A percentile compares a stretch with the other conserved stretches of the same genome.
Evolutionary conservation across 2,888 invertebrate genomes (phyloP).

Genomic region (Lymantria monacha): DNA sequence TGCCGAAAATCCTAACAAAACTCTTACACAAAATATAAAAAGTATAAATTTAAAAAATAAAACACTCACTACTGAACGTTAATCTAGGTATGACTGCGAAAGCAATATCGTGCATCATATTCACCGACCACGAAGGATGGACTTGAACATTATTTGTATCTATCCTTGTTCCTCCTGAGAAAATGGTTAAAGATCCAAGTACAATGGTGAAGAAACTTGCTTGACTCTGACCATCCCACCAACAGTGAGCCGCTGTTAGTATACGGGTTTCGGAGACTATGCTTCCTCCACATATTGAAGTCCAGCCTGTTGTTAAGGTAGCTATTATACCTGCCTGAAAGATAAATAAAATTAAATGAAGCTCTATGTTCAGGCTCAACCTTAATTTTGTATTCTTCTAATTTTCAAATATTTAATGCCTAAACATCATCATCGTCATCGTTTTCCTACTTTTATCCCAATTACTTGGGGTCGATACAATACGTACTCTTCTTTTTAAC

Average conservation of each 20-base stretch:
- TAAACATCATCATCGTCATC: too few relatives aligned
- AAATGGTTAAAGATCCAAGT: conserved; percentile 62
- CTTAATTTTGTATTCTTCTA: too few relatives aligned
- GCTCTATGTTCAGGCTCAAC: too few relatives aligned
- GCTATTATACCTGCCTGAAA: conserved; percentile 61
- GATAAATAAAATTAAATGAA: neutral
- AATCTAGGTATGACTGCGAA: conserved; percentile 51
- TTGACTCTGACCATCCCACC: conserved; percentile 64
- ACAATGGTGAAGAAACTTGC: conserved; percentile 59
- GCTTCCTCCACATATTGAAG: conserved; percentile 67
- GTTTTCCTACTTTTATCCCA: too few relatives aligned
- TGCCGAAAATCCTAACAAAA: too few relatives aligned
- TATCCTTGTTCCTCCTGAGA: conserved; percentile 63
- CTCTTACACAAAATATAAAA: too few relatives aligned
- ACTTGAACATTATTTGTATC: conserved; percentile 45
- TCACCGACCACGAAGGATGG: conserved; percentile 57
- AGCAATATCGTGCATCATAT: conserved; percentile 58
- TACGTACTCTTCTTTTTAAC: too few relatives aligned
- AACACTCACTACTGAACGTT: conserved; percentile 52
- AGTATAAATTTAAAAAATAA: too few relatives aligned
- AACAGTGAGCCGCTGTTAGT: conserved; percentile 71
- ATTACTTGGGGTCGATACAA: too few relatives aligned
- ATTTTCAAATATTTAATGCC: too few relatives aligned
- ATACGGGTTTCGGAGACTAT: conserved; percentile 57
- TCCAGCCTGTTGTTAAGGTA: conserved; percentile 49